phyloP scores from a whole-genome alignment of 2,797 vertebrate species.

The Channa striata region DNA sequence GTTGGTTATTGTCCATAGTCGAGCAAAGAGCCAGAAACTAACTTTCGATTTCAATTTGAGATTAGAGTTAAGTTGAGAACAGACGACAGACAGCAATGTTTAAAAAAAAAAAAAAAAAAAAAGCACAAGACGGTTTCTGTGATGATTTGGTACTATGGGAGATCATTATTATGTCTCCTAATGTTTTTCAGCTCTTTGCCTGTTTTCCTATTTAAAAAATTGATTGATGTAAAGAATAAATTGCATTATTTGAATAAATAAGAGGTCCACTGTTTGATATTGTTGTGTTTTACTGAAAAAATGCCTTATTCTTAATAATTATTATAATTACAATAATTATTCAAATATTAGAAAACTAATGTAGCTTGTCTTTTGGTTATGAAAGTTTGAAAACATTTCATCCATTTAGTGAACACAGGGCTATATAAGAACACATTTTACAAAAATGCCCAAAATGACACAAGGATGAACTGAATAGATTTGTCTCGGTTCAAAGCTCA shows the following conservation, averaged over 20 bases:
- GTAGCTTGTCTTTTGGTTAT: too few species aligned
- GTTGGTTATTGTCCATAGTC: too few species aligned
- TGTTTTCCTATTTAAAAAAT: slow-evolving; percentile 82
- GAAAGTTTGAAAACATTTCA: too few species aligned
- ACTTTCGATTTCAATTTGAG: neutral
- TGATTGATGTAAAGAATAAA: slow-evolving; percentile 75
- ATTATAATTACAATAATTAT: too few species aligned
- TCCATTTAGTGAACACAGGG: too few species aligned
- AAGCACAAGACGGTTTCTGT: slow-evolving; percentile 56
- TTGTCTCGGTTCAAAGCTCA: too few species aligned
- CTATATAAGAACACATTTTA: too few species aligned
- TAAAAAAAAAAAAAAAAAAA: slow-evolving; percentile 4
- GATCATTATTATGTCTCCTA: slow-evolving; percentile 50
- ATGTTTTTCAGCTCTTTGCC: slow-evolving; percentile 75
- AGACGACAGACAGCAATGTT: too few species aligned
- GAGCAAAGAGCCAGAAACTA: neutral
- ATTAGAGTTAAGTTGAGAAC: neutral
- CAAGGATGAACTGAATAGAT: too few species aligned
- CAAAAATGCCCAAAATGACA: too few species aligned
- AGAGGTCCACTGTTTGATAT: slow-evolving; percentile 69
- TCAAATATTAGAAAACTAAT: too few species aligned
- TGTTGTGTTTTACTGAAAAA: slow-evolving; percentile 18
- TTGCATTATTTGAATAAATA: slow-evolving; percentile 87
- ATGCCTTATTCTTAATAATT: neutral
- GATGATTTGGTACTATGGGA: slow-evolving; percentile 52